Conservation (phyloP, 30 jellyfish, hydroid and myxozoan genomes). For the Mastigias papua region DNA sequence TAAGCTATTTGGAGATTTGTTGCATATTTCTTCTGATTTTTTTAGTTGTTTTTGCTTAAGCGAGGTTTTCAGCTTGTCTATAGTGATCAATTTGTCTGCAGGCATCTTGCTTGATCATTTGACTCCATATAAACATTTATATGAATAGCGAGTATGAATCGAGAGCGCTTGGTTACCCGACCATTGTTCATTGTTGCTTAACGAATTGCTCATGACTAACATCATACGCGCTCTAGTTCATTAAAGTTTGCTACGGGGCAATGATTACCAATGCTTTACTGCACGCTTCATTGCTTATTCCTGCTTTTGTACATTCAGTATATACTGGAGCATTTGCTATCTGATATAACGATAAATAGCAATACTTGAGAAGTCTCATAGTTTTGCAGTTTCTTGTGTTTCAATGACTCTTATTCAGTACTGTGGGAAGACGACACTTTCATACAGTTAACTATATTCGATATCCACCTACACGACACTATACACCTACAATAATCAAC, state of each 20-base stretch:
- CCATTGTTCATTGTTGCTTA: conserved; percentile 75
- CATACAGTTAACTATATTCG: too few relatives aligned
- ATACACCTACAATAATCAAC: too few relatives aligned
- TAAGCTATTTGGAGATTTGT: conserved; percentile 34
- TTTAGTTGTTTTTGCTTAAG: conserved; percentile 40
- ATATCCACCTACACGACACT: too few relatives aligned
- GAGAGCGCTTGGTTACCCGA: conserved; percentile 69
- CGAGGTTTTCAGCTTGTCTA: conserved; percentile 67
- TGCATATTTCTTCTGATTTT: conserved; percentile 31
- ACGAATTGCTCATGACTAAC: conserved; percentile 71
- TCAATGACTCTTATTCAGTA: too few relatives aligned
- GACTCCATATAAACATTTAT: conserved; percentile 54
- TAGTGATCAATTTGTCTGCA: conserved; percentile 64
- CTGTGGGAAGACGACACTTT: too few relatives aligned
- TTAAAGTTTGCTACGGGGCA: conserved; percentile 26
- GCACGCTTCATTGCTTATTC: conserved; percentile 68
- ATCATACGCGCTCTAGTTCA: conserved; percentile 62
- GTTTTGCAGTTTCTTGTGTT: too few relatives aligned
- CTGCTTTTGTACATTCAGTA: neutral
- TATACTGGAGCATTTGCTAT: neutral
- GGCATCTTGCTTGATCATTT: conserved; percentile 71
- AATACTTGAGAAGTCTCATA: neutral
- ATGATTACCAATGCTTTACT: conserved; percentile 54
- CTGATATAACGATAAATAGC: neutral
- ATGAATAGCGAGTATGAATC: conserved; percentile 45